These are phyloP conservation scores for Aulostomus chinensis DNA, from an alignment of 2,797 vertebrate species.

Conservation along the genomic window DNA sequence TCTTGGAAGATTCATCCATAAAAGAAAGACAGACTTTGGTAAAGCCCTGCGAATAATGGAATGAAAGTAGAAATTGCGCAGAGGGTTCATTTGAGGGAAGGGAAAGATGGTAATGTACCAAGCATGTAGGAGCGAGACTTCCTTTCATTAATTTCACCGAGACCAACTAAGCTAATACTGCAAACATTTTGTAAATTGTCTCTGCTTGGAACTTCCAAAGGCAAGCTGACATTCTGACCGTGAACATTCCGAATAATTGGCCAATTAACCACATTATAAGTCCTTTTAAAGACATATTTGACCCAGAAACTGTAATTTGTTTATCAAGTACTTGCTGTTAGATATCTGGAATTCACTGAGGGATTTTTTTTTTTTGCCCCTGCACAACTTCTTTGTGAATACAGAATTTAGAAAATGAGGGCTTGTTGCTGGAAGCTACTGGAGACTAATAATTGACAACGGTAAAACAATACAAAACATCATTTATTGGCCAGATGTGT, in stretches of 20 bases:
- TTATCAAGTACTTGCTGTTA: too few species aligned
- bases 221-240: not conserved
- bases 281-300: not conserved
- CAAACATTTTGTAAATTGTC: conserved; percentile 3
- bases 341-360: too few species aligned
- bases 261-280: not conserved
- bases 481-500: too few species aligned
- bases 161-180: conserved; percentile 2
- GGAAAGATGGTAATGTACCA: conserved; percentile 4
- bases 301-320: too few species aligned
- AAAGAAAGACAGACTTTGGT: conserved; percentile 29
- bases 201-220: not conserved
- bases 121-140: conserved; percentile 4
- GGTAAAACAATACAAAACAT: too few species aligned
- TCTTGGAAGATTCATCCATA: conserved; percentile 43
- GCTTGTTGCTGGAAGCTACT: too few species aligned
- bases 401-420: too few species aligned
- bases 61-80: conserved; percentile 16
- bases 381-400: too few species aligned
- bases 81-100: conserved; percentile 12
- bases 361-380: too few species aligned
- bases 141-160: conserved; percentile 11
- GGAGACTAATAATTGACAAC: too few species aligned
- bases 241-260: not conserved
- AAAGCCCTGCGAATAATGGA: conserved; percentile 15